These are phyloP conservation scores for Etheostoma cragini DNA, from an alignment of 2,113 vertebrate genomes.

Conservation along the genomic window DNA sequence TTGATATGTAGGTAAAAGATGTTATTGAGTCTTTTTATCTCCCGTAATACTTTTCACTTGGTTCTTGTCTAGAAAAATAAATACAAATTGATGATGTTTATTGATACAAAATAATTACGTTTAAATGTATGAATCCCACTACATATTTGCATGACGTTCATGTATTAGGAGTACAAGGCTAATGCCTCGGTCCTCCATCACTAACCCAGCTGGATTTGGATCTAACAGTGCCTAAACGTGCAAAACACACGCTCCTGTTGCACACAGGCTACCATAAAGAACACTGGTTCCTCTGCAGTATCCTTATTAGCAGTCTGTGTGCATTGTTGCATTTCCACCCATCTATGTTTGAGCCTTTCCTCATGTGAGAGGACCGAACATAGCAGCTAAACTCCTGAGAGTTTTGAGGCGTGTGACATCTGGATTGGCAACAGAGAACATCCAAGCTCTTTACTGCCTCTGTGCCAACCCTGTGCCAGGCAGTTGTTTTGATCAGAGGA, in stretches of 20 bases:
- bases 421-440: slow-evolving; percentile 83
- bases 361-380: slow-evolving; percentile 21
- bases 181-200: slow-evolving; percentile 51
- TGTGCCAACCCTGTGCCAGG: slow-evolving; percentile 83
- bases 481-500: slow-evolving; percentile 77
- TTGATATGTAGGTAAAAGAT: slow-evolving; percentile 68
- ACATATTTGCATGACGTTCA: slow-evolving; percentile 58
- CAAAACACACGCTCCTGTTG: slow-evolving; percentile 19
- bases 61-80: slow-evolving; percentile 84
- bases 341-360: slow-evolving; percentile 79
- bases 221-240: slow-evolving; percentile 44
- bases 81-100: slow-evolving; percentile 82
- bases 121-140: slow-evolving; percentile 76
- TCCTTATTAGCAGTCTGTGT: slow-evolving; percentile 52
- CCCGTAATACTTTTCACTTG: slow-evolving; percentile 47
- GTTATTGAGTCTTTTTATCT: slow-evolving; percentile 43
- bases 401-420: slow-evolving; percentile 67
- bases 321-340: slow-evolving; percentile 61
- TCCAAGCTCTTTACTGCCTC: slow-evolving; percentile 85
- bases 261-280: slow-evolving; percentile 47
- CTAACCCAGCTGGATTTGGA: slow-evolving; percentile 59
- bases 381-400: slow-evolving; percentile 62
- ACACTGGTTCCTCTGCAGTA: slow-evolving; percentile 38
- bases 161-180: slow-evolving; percentile 55
- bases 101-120: slow-evolving; percentile 84